Conservation (phyloP, 2,888 invertebrate species). For the Eutolmus rufibarbis region DNA sequence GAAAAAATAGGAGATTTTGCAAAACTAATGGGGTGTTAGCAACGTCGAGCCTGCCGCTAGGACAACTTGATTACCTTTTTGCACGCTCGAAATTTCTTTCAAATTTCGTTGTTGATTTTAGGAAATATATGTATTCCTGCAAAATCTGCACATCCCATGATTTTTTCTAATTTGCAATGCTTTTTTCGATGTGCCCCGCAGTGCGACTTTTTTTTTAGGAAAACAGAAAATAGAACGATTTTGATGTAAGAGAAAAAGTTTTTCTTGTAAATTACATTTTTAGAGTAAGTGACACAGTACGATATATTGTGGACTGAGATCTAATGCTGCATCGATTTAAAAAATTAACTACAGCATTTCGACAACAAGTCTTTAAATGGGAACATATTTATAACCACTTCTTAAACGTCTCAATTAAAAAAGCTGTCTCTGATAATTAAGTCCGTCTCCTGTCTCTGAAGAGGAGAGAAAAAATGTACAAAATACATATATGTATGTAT, state of each 20-base stretch:
- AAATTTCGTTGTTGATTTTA: not conserved
- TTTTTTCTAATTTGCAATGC: not conserved
- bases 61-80: not conserved
- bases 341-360: not conserved
- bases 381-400: too few species aligned
- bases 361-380: too few species aligned
- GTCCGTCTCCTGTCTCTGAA: too few species aligned
- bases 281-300: not conserved
- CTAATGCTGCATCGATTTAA: not conserved
- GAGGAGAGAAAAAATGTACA: too few species aligned
- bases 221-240: not conserved
- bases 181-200: not conserved
- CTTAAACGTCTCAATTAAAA: too few species aligned
- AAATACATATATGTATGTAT: too few species aligned
- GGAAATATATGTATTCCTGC: not conserved
- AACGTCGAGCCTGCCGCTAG: not conserved
- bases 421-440: too few species aligned
- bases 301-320: not conserved
- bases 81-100: not conserved
- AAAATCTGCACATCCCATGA: not conserved
- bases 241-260: not conserved
- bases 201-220: not conserved
- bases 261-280: not conserved
- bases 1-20: not conserved
- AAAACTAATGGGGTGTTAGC: conserved; percentile 13